A percentile compares a stretch with the other conserved stretches of the same genome.
Conservation (phyloP, 1,140 invertebrate species). For the Drosophila jambulina region DNA sequence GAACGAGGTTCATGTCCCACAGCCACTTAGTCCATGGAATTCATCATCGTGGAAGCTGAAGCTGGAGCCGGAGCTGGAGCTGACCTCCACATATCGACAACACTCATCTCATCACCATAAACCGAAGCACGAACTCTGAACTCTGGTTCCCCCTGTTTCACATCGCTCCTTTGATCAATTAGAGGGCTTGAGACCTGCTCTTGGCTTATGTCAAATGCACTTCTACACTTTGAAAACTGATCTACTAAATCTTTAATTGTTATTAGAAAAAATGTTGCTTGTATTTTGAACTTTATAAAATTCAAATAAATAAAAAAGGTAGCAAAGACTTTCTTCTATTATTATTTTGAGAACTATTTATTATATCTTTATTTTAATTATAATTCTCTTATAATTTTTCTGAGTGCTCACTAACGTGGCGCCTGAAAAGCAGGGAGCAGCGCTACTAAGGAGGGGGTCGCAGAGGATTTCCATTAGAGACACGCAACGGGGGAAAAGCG, state of each 20-base stretch:
- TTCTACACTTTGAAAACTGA: constrained; percentile 7
- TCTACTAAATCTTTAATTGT: background rate
- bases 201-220: constrained; percentile 44
- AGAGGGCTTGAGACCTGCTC: constrained; percentile 30
- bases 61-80: background rate
- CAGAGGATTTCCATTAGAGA: constrained; percentile 21
- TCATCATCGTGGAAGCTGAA: constrained; percentile 12
- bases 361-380: rapidly evolving
- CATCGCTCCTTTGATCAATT: constrained; percentile 49
- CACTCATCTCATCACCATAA: constrained; percentile 39
- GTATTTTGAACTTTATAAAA: background rate
- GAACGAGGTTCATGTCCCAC: constrained; percentile 29
- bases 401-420: constrained; percentile 17
- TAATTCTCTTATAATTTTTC: background rate
- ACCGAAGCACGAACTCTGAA: constrained; percentile 52
- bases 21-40: constrained; percentile 29
- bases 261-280: background rate
- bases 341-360: background rate
- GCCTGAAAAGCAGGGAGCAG: constrained; percentile 9
- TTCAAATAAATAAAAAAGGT: background rate
- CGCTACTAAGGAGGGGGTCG: background rate
- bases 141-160: constrained; percentile 20
- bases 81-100: constrained; percentile 34
- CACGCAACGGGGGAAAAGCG: constrained; percentile 32
- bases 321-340: background rate